Evolutionary conservation across 2,888 invertebrate genomes (phyloP).

Genomic region (Achlya flavicornis): DNA sequence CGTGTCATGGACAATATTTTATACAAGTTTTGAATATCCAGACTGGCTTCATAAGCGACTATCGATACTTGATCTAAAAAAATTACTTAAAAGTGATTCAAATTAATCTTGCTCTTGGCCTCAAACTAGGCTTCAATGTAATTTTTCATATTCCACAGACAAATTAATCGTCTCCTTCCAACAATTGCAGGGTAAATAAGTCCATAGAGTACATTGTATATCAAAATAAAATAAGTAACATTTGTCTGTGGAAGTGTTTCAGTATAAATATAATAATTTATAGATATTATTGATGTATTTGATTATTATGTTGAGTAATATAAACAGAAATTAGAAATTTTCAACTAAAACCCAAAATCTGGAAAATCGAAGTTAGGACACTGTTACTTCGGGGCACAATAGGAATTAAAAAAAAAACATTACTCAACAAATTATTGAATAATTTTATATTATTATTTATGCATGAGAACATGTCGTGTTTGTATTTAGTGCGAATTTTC

Average conservation of each 20-base stretch:
- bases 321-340: too few species aligned
- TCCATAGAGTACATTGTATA: conserved; percentile 57
- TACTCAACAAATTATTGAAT: not conserved
- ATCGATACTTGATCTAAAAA: too few species aligned
- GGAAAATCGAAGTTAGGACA: not conserved
- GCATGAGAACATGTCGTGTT: not conserved
- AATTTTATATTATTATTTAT: not conserved
- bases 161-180: conserved; percentile 42
- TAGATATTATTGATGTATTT: not conserved
- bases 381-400: not conserved
- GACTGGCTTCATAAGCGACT: too few species aligned
- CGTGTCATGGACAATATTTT: not conserved
- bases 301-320: not conserved
- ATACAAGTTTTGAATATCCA: not conserved
- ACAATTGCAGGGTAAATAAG: conserved; percentile 60
- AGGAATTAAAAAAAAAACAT: not conserved
- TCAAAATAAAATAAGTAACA: conserved; percentile 42
- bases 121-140: not conserved
- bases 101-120: not conserved
- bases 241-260: conserved; percentile 54
- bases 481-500: not conserved
- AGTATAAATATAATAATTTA: conserved; percentile 18
- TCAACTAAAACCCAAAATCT: not conserved
- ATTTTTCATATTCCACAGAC: conserved; percentile 47
- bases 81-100: too few species aligned